These are phyloP conservation scores for Lutjanus campechanus DNA, from an alignment of 2,797 vertebrate genomes.

Conservation along the genomic window DNA sequence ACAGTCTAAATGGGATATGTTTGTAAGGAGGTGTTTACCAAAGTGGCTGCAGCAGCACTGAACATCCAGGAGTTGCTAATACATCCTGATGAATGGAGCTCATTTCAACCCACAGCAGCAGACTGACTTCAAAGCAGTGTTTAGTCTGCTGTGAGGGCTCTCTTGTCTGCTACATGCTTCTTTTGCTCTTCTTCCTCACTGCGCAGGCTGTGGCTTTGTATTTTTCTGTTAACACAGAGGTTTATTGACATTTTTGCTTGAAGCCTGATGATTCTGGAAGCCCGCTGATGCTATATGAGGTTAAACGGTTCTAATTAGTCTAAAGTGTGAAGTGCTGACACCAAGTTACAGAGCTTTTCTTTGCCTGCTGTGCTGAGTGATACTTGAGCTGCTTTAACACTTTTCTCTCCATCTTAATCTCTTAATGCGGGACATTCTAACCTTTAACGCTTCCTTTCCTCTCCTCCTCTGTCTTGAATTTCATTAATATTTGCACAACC, in stretches of 20 bases:
- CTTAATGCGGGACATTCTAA: constrained; percentile 55
- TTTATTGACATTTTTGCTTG: constrained; percentile 54
- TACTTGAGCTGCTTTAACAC: constrained; percentile 26
- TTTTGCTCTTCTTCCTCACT: constrained; percentile 28
- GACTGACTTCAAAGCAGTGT: constrained; percentile 7
- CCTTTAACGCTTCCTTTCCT: constrained; percentile 50
- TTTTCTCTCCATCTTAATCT: constrained; percentile 54
- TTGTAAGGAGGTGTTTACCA: background rate
- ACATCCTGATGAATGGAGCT: background rate
- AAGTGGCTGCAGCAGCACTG: background rate
- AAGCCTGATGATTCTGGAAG: constrained; percentile 37
- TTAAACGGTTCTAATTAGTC: constrained; percentile 69
- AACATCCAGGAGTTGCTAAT: background rate
- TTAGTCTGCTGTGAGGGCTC: background rate
- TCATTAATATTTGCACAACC: constrained; percentile 60
- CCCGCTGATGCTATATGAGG: constrained; percentile 46
- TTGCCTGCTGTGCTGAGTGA: constrained; percentile 23
- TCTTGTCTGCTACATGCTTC: background rate
- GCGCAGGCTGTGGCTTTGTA: constrained; percentile 18
- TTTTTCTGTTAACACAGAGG: constrained; percentile 43
- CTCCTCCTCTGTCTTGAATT: constrained; percentile 49
- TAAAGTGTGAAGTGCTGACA: constrained; percentile 46
- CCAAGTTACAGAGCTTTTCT: constrained; percentile 22
- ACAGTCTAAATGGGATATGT: background rate
- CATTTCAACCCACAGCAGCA: background rate